These are phyloP conservation scores for Emydura subglobosa DNA, from an alignment of 2,113 vertebrate species.

Conservation along the genomic window DNA sequence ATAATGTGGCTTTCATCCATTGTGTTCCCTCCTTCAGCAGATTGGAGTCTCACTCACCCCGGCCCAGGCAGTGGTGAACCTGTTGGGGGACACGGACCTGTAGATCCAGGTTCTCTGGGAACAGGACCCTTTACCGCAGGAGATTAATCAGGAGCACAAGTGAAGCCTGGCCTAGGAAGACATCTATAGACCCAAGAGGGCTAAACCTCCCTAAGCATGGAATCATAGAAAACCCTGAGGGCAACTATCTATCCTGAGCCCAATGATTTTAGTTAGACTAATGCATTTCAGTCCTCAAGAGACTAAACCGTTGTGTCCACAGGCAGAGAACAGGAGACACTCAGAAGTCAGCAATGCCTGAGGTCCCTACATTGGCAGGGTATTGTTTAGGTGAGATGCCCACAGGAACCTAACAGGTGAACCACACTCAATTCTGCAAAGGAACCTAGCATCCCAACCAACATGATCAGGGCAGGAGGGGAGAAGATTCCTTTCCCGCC, in stretches of 20 bases:
- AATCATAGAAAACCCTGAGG: not conserved
- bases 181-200: not conserved
- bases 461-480: not conserved
- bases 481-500: too few relatives aligned
- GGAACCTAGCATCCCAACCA: too few relatives aligned
- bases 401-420: not conserved
- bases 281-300: not conserved
- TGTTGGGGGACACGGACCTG: not conserved
- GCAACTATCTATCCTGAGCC: not conserved
- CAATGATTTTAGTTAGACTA: not conserved
- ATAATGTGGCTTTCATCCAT: conserved; percentile 6
- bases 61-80: not conserved
- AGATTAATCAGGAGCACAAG: not conserved
- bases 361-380: not conserved
- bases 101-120: not conserved
- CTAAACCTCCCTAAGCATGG: not conserved
- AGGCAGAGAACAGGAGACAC: not conserved
- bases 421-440: not conserved
- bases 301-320: too few relatives aligned
- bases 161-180: too few relatives aligned
- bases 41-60: accelerated
- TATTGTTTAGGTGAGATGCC: not conserved
- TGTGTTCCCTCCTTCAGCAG: conserved; percentile 1
- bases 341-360: not conserved
- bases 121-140: not conserved